Evolutionary conservation across 2,797 vertebrate species (phyloP).

Genomic region (Tapirus indicus): DNA sequence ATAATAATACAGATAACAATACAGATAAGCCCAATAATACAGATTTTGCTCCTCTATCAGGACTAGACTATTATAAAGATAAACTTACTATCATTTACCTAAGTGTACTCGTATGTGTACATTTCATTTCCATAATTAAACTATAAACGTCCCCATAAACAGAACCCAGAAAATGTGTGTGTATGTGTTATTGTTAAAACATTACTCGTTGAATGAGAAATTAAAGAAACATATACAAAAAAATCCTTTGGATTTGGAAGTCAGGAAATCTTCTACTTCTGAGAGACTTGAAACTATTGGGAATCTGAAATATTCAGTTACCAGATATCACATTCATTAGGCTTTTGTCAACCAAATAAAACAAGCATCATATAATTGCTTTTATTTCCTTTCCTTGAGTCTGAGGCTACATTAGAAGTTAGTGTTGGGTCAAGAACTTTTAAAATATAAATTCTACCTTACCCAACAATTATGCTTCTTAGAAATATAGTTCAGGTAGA

Average conservation of each 20-base stretch:
- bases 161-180: not conserved
- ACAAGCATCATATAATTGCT: not conserved
- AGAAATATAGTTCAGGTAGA: not conserved
- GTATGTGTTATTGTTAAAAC: not conserved
- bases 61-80: not conserved
- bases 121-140: constrained; percentile 26
- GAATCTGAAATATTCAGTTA: not conserved
- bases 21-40: not conserved
- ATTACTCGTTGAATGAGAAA: not conserved
- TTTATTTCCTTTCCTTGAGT: not conserved
- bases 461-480: not conserved
- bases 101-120: not conserved
- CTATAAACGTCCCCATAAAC: not conserved
- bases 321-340: not conserved
- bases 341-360: constrained; percentile 6
- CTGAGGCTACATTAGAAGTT: constrained; percentile 15
- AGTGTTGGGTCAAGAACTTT: not conserved
- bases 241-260: not conserved
- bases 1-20: no score
- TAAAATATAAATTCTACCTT: not conserved
- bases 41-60: not conserved
- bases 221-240: not conserved
- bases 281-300: not conserved
- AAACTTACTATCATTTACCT: not conserved
- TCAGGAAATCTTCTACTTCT: not conserved